Base-by-base conservation (phyloP, 2,113 vertebrate species). In the Telmatochromis sp. region DNA sequence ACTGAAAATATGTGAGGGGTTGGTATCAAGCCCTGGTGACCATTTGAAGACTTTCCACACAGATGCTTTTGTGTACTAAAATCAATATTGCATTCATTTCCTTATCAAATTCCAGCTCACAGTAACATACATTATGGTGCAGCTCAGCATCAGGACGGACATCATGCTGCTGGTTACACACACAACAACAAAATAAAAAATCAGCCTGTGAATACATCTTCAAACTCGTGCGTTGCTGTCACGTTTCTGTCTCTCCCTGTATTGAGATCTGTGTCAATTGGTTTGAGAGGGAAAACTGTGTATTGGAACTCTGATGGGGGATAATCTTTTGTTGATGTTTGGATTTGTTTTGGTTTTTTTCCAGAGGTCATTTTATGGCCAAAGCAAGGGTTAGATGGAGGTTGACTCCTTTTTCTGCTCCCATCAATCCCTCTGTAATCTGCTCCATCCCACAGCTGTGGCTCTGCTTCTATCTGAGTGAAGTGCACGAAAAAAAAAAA, bases 291-390 rank as follows among this genome's bases (percentile, higher is more conserved):
- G 65, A 37, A 50, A 87, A 86, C 19, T 80, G 60, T 84, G 42
- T 81, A 68, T 85, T 50, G 68, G 84, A 71, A 50, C 73, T 89
- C 63, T 84, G 21, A 54, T 9, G 51, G 68, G 80, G 80, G 90
- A 92, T 89, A 82, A 90, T 93, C 86, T 85, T 93, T 85, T 87
- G 85, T 81, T 90, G 82, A 89, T 58, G 78, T 87, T 92, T 75
- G 87, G 90, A 91, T 93, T 88, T 78, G 60, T 37, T 37, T 68
- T n/a, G 55, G 2, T 15, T 33, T 85, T 87, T 90, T 47, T 75
- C 81, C 80, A 63, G 35, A 60, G 89, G 87, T 87, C 83, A 88
- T 53, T 87, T 79, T 40, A 71, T 75, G 73, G 85, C 51, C 83
- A 91, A 26, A 55, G 9, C 35, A 28, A 50, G 63, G 91, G 85